Percentiles rank a stretch among this genome's conserved stretches.
Conservation (phyloP, 2,888 invertebrate species). For the Trissolcus japonicus region DNA sequence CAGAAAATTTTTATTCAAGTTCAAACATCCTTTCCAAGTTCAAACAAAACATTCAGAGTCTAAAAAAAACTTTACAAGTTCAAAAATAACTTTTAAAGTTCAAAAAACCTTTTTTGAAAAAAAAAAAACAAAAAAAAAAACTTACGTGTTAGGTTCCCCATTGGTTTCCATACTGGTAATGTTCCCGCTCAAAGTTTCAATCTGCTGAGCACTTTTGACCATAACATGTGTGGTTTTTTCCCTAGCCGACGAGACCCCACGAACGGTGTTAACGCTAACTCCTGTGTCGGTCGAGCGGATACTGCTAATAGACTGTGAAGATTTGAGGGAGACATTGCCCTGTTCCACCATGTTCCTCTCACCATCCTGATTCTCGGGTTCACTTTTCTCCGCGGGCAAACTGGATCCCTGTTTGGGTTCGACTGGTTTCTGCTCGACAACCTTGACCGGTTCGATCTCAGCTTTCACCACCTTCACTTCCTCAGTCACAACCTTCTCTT, state of each 20-base stretch:
- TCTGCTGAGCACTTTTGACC: conserved; percentile 71
- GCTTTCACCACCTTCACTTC: neutral
- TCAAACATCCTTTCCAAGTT: no score
- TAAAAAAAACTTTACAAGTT: no score
- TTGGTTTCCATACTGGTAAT: conserved; percentile 64
- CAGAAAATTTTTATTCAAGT: no score
- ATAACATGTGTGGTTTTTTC: conserved; percentile 71
- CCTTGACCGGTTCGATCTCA: conserved; percentile 10
- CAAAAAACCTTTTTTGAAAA: neutral
- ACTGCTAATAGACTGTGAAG: conserved; percentile 68
- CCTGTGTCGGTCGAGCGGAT: conserved; percentile 72
- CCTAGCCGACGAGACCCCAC: conserved; percentile 71
- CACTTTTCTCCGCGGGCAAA: conserved; percentile 29
- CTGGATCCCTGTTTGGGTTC: conserved; percentile 15
- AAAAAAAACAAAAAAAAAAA: no score
- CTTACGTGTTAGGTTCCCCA: conserved; percentile 59
- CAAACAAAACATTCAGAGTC: no score
- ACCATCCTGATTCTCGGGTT: conserved; percentile 56
- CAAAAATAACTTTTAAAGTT: no score
- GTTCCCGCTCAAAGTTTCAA: conserved; percentile 74
- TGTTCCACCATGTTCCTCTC: conserved; percentile 48
- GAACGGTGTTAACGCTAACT: conserved; percentile 72
- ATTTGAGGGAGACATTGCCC: conserved; percentile 64
- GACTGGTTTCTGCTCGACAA: conserved; percentile 5
- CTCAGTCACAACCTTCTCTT: neutral